Conservation (phyloP, 2,113 vertebrate genomes). For the Scalopus aquaticus region DNA sequence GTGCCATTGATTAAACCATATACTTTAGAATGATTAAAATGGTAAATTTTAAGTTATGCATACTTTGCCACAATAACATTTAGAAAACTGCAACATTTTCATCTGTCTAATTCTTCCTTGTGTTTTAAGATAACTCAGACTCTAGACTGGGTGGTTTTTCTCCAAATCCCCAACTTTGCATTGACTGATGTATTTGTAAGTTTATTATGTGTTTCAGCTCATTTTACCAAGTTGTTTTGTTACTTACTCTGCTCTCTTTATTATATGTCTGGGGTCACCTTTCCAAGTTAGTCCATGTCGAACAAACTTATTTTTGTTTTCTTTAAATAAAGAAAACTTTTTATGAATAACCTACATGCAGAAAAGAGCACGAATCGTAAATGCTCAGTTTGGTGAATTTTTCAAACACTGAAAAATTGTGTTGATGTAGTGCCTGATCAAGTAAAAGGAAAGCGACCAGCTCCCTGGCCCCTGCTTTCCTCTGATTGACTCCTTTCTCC, state of each 20-base stretch:
- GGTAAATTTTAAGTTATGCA: not conserved
- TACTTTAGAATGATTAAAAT: not conserved
- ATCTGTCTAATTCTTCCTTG: not conserved
- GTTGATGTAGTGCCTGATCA: not conserved
- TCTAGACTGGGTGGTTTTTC: not conserved
- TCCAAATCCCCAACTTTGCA: not conserved
- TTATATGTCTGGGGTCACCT: not conserved
- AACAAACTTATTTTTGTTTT: not conserved
- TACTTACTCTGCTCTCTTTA: not conserved
- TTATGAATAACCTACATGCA: not conserved
- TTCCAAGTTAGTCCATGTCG: not conserved
- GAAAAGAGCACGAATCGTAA: not conserved
- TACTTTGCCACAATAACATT: not conserved
- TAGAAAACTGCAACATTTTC: not conserved
- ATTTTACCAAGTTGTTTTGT: not conserved
- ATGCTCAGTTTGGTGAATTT: not conserved
- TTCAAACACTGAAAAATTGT: not conserved
- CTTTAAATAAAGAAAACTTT: not conserved
- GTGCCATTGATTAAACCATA: not conserved
- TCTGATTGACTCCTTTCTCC: not conserved
- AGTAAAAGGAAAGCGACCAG: not conserved
- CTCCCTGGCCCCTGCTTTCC: not conserved
- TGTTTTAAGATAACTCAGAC: not conserved
- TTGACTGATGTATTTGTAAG: not conserved
- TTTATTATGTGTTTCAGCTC: not conserved